Percentiles rank a stretch among this genome's conserved stretches.
Conservation (phyloP, 2,797 vertebrate genomes). For the Trichosurus vulpecula region DNA sequence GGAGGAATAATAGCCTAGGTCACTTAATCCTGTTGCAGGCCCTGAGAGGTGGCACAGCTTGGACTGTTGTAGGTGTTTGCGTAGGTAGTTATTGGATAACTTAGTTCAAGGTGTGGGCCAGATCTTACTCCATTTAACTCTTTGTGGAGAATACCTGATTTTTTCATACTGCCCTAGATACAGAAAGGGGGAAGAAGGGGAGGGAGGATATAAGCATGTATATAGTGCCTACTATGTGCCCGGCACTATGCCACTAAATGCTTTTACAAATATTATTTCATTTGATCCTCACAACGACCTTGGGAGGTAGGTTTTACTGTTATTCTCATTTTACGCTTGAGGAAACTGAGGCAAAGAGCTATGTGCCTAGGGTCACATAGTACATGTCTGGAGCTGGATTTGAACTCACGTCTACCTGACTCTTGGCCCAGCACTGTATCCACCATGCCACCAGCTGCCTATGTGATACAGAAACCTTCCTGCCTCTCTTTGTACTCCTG, state of each 20-base stretch:
- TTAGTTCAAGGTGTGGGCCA: not conserved
- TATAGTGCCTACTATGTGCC: not conserved
- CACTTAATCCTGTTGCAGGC: not conserved
- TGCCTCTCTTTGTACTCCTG: not conserved
- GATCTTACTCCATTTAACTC: not conserved
- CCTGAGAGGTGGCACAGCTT: not conserved
- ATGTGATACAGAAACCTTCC: not conserved
- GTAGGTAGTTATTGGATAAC: not conserved
- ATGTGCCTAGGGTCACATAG: not conserved
- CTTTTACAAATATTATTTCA: no score
- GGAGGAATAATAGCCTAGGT: not conserved
- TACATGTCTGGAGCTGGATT: no score
- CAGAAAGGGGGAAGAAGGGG: not conserved
- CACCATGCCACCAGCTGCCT: not conserved
- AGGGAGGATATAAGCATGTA: not conserved
- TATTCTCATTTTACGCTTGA: not conserved
- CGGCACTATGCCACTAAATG: not conserved
- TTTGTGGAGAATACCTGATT: not conserved
- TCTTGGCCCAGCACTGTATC: no score
- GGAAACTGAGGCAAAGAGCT: not conserved
- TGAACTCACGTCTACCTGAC: no score
- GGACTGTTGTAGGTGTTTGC: not conserved
- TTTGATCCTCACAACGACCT: not conserved
- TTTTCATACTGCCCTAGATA: not conserved
- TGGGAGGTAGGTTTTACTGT: not conserved